Evolutionary conservation across 2,888 invertebrate genomes (phyloP), one percentile per base, ranked within the genome.

Genomic region (Onthophagus sagittarius): DNA sequence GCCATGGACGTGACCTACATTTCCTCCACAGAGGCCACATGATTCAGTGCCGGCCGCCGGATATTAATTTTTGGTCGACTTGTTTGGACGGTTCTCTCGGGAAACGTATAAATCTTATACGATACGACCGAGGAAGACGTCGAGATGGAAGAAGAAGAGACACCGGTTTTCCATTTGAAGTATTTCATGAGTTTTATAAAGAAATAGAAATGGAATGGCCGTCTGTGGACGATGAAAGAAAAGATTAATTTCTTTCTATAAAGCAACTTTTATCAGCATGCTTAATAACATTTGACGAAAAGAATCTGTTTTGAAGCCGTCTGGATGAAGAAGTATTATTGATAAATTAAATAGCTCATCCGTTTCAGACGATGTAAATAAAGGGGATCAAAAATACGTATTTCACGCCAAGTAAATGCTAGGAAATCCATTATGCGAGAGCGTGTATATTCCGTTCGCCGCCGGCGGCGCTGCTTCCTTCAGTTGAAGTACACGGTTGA

Each of bases 301-400:
- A 53, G 11, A 53, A 53, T 53, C 39, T 53, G 39, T 23, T 23
- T 23, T 23, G 23, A 23, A 23, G 23, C 23, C 23, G 23, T 23
- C 23, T 23, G 23, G 23, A 23, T 23, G 23, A 23, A 23, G 23
- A 3, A 23, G 23, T 23, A 23, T 53, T 53, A 53, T 53, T 53
- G 39, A 53, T 53, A 53, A 53, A 53, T 53, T 53, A 53, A 53
- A 53, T 53, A 53, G 39, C 11, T 9, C 9, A 11, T 9, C 11
- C 6, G 11, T 53, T 53, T 11, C 11, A 53, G 39, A 7, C 9
- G 39, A 7, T 53, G 4, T 53, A 53, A 53, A 53, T 53, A 53
- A 53, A 53, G 39, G 11, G 31, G 67, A 67, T 67, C 67, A 67
- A 67, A 67, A 67, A 67, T 67, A 67, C 67, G 32, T 67, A 67